These are phyloP conservation scores for Pelvicachromis taeniatus DNA, from an alignment of 2,113 vertebrate species.

Conservation along the genomic window DNA sequence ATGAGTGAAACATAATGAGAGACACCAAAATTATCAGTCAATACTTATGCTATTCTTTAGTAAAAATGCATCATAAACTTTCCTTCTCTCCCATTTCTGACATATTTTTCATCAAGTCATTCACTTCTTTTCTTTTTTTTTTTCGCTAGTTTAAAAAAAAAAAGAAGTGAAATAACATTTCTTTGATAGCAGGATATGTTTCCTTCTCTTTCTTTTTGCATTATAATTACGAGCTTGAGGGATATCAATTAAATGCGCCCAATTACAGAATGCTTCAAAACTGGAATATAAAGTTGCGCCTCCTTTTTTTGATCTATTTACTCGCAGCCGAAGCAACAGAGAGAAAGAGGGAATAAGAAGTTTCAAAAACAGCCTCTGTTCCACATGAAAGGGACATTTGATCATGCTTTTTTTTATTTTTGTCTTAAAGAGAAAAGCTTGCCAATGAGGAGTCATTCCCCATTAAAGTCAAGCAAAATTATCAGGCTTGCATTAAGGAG, in stretches of 20 bases:
- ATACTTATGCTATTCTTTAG: constrained; percentile 28
- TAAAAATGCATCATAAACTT: constrained; percentile 29
- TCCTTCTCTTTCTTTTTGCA: constrained; percentile 25
- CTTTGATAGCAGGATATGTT: constrained; percentile 16
- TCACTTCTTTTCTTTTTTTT: accelerated
- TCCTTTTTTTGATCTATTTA: constrained; percentile 73
- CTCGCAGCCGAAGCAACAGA: constrained; percentile 57
- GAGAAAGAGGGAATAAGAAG: constrained; percentile 53
- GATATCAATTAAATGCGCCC: constrained; percentile 72
- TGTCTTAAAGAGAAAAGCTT: constrained; percentile 71
- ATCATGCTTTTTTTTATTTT: constrained; percentile 75
- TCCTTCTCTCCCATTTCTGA: constrained; percentile 30
- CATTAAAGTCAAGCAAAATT: constrained; percentile 79
- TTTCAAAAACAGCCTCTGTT: constrained; percentile 73
- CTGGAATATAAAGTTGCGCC: constrained; percentile 59
- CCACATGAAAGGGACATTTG: constrained; percentile 72
- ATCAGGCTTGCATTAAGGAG: constrained; percentile 74
- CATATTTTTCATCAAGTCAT: constrained; percentile 25
- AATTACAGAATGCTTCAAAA: constrained; percentile 72
- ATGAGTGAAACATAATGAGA: constrained; percentile 53
- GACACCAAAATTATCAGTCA: constrained; percentile 44
- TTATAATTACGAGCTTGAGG: constrained; percentile 65
- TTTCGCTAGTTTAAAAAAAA: constrained; percentile 32
- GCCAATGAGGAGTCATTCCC: constrained; percentile 72
- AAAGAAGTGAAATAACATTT: constrained; percentile 23